Percentiles rank a stretch among this genome's conserved stretches.
phyloP scores from a whole-genome alignment of 1,140 invertebrate species.

The Cotesia chilonis region DNA sequence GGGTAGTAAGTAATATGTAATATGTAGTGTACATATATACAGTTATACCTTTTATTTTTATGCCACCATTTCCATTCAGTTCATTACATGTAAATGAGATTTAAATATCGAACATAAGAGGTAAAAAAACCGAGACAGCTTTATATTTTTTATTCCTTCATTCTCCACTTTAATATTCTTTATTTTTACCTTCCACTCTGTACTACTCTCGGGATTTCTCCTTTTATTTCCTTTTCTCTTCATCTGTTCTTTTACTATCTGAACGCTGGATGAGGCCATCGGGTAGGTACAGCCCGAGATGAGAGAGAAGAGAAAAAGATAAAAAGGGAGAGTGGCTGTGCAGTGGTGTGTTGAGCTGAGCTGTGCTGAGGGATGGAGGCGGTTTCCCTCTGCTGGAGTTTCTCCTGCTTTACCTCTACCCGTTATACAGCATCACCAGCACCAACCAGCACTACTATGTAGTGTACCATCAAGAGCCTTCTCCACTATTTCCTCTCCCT shows the following conservation, averaged over 20 bases:
- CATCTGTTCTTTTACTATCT: slow-evolving; percentile 22
- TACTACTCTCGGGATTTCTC: slow-evolving; percentile 6
- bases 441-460: no score
- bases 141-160: slow-evolving; percentile 8
- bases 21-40: no score
- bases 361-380: not conserved
- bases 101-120: slow-evolving; percentile 12
- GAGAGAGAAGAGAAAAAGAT: slow-evolving; percentile 1
- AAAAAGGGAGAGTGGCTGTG: not conserved
- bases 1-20: no score
- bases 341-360: not conserved
- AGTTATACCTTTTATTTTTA: slow-evolving; percentile 5
- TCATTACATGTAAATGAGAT: slow-evolving; percentile 20
- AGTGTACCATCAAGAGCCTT: no score
- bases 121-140: slow-evolving; percentile 5
- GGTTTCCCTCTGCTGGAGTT: slow-evolving; percentile 1
- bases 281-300: not conserved
- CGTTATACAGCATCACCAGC: not conserved
- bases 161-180: slow-evolving; percentile 2
- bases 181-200: not conserved
- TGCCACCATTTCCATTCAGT: slow-evolving; percentile 4
- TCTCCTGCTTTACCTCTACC: not conserved
- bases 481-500: not conserved
- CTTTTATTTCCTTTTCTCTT: slow-evolving; percentile 1
- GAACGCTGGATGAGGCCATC: slow-evolving; percentile 11